Base-by-base conservation (phyloP, 2,888 invertebrate genomes). In the Geophilus truncorum region DNA sequence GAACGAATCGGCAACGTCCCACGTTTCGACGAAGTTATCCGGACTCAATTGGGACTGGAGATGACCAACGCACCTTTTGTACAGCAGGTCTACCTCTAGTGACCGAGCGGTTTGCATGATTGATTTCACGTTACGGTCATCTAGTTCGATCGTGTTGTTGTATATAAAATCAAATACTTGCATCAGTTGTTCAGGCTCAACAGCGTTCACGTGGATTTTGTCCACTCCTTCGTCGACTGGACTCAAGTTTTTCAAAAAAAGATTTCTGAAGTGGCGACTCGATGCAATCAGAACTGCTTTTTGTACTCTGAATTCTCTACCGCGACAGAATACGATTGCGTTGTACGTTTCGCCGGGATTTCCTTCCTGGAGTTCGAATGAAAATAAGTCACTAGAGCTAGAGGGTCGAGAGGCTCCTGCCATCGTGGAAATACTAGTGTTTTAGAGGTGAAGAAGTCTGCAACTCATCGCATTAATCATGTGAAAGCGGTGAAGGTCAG, bases 1-100 rank as follows among this genome's bases (percentile, higher is more conserved):
- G 45, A 36, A 23, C 23, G n/a, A 1, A 23, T 78, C 78, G 23
- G 78, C 40, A 45, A 78, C 45, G 40, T 78, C 45, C 78, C 78
- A 78, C 4, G 21, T 78, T 34, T 45, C 28, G 21, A 78, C 40
- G 23, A 40, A 78, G n/a, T 36, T 40, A 1, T 40, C 78, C 7
- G 28, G 0, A 15, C 25, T 78, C 12, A 78, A 15, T 12, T 40
- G 1, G 5, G n/a, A 23, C n/a, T 28, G 12, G 28, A 78, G 36
- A 21, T 40, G 21, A 1, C 23, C 5, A 9, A 28, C 10, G 28
- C 78, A 78, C 10, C 1, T n/a, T 10, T 78, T n/a, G 21, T 78
- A 78, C 6, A 78, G 21, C 1, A 40, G 10, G 9, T 5, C 21
- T 5, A 78, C 21, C 40, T 78, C 40, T 1, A 78, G 40, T 2